Evolutionary conservation across 2,888 invertebrate genomes (phyloP).

Genomic region (Stenolophus ochropezus): DNA sequence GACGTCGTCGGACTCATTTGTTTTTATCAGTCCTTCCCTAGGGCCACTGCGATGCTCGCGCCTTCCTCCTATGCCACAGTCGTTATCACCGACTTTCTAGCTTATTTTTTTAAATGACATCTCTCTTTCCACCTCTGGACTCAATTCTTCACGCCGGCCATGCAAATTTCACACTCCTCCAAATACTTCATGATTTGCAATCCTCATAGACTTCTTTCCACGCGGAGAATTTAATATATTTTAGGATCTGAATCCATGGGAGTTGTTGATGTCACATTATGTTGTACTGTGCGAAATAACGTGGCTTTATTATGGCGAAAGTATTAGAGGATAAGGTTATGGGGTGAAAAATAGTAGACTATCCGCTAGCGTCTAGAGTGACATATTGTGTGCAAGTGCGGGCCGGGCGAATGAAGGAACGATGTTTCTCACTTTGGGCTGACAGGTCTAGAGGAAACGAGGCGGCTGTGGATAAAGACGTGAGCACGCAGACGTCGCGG

Average conservation of each 20-base stretch:
- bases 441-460: constrained; percentile 41
- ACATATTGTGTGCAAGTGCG: constrained; percentile 43
- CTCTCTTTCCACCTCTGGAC: not conserved
- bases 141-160: not conserved
- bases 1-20: constrained; percentile 71
- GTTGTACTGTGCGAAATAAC: no score
- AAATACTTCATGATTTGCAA: no score
- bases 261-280: no score
- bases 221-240: no score
- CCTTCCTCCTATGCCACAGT: not conserved
- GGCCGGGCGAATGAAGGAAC: constrained; percentile 40
- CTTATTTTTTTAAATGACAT: constrained; percentile 44
- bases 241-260: no score
- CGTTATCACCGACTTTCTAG: constrained; percentile 40
- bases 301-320: no score
- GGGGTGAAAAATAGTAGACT: not conserved
- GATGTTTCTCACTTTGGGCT: constrained; percentile 57
- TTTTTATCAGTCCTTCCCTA: constrained; percentile 69
- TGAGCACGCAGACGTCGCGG: constrained; percentile 62
- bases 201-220: no score
- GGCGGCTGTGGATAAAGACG: constrained; percentile 13
- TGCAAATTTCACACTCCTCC: no score
- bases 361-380: not conserved
- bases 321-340: no score
- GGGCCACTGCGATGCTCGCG: constrained; percentile 64